Evolutionary conservation across 2,888 invertebrate genomes (phyloP), one percentile per base, ranked within the genome.

Genomic region (Lasioglossum pauxillum): DNA sequence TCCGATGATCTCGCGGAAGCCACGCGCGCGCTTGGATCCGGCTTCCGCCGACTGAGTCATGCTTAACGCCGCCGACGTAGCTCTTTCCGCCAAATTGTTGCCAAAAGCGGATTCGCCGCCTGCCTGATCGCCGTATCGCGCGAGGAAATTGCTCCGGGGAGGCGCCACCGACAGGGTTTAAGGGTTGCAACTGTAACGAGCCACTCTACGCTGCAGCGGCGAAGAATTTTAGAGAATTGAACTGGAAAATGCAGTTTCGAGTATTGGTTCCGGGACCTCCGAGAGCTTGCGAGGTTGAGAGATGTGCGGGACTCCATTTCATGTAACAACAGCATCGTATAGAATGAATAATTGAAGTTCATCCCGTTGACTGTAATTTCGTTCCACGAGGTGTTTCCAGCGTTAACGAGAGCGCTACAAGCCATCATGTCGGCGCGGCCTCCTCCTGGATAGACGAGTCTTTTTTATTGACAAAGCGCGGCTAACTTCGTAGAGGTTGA

Each of bases 1-100:
- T 81, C 77, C 77, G 60, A 31, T 78, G 83, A 87, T 85, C 80
- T 83, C 49, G 46, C 60, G 75, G 74, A 85, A 83, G 80, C 76
- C 10, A 10, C 80, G 53, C 44, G 73, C 67, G n/a, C 27, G 27
- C 60, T 12, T 60, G 71, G 35, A 44, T 44, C 27, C 72, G 72
- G 44, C 72, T 44, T 72, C 72, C 41, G 16, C 27, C 41, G 27
- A 41, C 72, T 16, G 72, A 72, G 44, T 72, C 72, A 27, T 44
- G 44, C 72, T 72, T 72, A 44, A 23, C 69, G 38, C 69, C 38
- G 23, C 38, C 19, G 23, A 4, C 38, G 38, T 10, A 19, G 16
- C 38, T 23, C 71, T 41, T 38, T 35, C 35, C 35, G 69, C 69
- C 38, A 71, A 71, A 71, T 71, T 71, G 71, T 71, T 71, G 71